Percentiles rank a stretch among this genome's conserved stretches.
These are phyloP conservation scores for Antigone vipio DNA, from an alignment of 2,113 vertebrate species.

Conservation along the genomic window DNA sequence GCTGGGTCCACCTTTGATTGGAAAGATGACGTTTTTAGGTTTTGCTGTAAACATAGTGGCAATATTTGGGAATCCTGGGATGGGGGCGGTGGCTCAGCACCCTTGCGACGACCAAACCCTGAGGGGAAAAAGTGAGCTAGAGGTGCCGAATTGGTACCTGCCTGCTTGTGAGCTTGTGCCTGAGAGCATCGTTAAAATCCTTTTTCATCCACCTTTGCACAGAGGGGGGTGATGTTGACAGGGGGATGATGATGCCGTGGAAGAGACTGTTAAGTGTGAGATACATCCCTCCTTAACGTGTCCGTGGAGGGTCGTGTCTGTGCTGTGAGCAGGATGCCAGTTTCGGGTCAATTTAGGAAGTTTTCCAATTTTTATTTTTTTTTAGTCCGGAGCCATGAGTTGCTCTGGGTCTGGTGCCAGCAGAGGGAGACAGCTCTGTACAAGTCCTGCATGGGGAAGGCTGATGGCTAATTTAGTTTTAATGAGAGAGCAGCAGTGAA, in stretches of 20 bases:
- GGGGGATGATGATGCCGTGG: not conserved
- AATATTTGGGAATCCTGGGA: not conserved
- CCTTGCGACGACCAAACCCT: not conserved
- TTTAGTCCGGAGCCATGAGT: not conserved
- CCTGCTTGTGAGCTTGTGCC: not conserved
- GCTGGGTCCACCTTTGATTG: not conserved
- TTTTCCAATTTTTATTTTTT: not conserved
- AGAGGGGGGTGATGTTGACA: not conserved
- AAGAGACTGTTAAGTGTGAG: not conserved
- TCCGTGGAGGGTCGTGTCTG: fast-evolving
- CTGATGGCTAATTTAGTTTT: not conserved
- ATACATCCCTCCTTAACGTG: not conserved
- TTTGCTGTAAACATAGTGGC: not conserved
- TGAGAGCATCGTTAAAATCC: not conserved
- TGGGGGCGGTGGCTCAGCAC: not conserved
- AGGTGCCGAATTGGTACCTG: not conserved
- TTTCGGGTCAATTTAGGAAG: not conserved
- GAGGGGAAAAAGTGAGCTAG: not conserved
- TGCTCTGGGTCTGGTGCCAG: not conserved
- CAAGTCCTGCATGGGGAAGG: not conserved
- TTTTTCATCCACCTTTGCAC: not conserved
- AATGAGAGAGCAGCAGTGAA: not conserved
- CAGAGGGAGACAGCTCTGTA: constrained; percentile 21
- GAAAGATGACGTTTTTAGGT: not conserved
- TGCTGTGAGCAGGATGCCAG: fast-evolving